Conservation (phyloP, 2,888 invertebrate species). For the Leptinotarsa peninsularis region DNA sequence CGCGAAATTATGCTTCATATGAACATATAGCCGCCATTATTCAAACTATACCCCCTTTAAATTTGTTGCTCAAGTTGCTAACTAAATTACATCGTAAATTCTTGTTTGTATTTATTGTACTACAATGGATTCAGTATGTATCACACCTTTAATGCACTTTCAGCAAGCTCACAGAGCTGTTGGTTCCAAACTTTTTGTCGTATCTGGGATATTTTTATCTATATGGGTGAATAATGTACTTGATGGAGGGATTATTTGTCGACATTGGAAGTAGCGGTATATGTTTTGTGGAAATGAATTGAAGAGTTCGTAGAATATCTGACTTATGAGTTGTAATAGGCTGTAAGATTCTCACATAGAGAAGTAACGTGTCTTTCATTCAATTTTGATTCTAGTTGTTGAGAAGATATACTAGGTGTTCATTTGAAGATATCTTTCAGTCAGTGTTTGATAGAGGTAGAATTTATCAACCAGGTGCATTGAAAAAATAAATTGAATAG, state of each 20-base stretch:
- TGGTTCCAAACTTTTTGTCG: constrained; percentile 4
- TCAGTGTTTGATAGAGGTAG: too few relatives aligned
- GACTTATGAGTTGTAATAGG: too few relatives aligned
- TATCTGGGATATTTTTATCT: not conserved
- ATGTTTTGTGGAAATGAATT: too few relatives aligned
- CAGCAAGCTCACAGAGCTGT: constrained; percentile 17
- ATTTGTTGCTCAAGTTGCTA: constrained; percentile 57
- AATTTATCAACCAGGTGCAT: too few relatives aligned
- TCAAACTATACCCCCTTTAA: constrained; percentile 56
- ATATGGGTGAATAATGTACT: not conserved
- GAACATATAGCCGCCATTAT: constrained; percentile 55
- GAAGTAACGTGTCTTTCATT: too few relatives aligned
- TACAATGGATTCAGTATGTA: constrained; percentile 52
- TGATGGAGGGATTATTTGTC: not conserved
- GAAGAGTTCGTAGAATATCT: too few relatives aligned
- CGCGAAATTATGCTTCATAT: constrained; percentile 54
- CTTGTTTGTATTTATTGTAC: constrained; percentile 57
- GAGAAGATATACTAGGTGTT: too few relatives aligned
- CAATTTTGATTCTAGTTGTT: too few relatives aligned
- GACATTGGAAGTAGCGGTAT: not conserved
- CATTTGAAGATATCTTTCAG: too few relatives aligned
- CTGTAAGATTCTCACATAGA: too few relatives aligned
- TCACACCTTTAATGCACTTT: constrained; percentile 31
- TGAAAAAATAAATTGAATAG: too few relatives aligned
- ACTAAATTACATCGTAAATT: constrained; percentile 58